These are phyloP conservation scores for Sebastes vulpes DNA, from an alignment of 2,797 vertebrate species.

Conservation along the genomic window DNA sequence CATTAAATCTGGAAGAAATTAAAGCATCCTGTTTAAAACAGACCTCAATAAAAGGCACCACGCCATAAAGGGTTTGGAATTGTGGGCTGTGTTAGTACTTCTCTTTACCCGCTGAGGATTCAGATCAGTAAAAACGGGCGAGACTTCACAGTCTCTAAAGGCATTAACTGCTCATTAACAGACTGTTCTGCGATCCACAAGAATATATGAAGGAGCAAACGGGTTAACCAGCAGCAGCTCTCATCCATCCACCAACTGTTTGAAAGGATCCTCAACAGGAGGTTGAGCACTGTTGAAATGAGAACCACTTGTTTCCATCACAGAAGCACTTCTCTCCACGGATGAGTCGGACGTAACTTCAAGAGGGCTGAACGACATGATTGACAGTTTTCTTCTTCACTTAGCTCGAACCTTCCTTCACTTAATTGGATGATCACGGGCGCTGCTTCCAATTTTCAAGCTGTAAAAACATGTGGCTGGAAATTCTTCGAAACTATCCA, in stretches of 20 bases:
- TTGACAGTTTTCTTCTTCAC: background rate
- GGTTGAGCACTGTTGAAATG: background rate
- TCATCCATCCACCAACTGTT: background rate
- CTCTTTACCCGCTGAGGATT: background rate
- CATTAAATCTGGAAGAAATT: conserved; percentile 30
- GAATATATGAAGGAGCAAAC: background rate
- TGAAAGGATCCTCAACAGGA: background rate
- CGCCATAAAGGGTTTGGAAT: background rate
- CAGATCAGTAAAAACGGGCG: background rate
- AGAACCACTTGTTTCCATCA: background rate
- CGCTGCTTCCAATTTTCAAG: background rate
- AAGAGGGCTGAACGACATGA: background rate
- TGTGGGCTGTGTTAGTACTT: background rate
- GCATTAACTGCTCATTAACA: conserved; percentile 7
- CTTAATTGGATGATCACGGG: background rate
- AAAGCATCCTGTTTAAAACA: conserved; percentile 6
- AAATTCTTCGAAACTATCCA: background rate
- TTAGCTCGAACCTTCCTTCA: background rate
- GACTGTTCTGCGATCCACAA: background rate
- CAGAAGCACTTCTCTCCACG: background rate
- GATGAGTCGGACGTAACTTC: background rate
- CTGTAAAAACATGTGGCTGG: background rate
- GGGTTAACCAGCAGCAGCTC: background rate
- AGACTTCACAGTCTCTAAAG: background rate
- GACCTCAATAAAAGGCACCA: conserved; percentile 13